A percentile compares a stretch with the other conserved stretches of the same genome.
Evolutionary conservation across 1,140 invertebrate genomes (phyloP).

Genomic region (Scylla paramamosain): DNA sequence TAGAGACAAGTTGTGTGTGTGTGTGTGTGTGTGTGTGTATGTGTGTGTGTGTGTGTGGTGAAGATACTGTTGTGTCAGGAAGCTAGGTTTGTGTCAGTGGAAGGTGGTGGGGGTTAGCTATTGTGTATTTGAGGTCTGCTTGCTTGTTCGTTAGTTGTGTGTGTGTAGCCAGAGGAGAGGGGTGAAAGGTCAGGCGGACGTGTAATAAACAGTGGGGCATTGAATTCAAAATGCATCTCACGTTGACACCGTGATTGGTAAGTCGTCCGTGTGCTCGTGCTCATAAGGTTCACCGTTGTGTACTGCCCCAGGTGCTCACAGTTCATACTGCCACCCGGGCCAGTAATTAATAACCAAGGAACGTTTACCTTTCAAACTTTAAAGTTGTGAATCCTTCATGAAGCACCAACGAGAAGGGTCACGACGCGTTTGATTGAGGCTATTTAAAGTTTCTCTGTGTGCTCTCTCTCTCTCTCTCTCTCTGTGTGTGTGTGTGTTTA

Average conservation of each 20-base stretch:
- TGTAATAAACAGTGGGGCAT: too few species aligned
- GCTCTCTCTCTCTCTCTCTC: constrained; percentile 14
- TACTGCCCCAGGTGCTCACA: too few species aligned
- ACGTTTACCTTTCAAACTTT: too few species aligned
- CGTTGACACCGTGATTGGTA: too few species aligned
- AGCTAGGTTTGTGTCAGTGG: neutral
- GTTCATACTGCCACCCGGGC: too few species aligned
- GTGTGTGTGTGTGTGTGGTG: neutral
- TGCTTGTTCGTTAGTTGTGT: neutral
- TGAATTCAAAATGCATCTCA: too few species aligned
- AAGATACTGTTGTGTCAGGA: neutral
- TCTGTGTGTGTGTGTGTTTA: neutral
- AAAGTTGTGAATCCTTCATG: too few species aligned
- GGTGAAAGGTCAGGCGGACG: too few species aligned
- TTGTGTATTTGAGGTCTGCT: neutral
- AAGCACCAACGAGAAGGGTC: neutral
- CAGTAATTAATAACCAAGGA: too few species aligned
- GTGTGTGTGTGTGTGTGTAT: neutral
- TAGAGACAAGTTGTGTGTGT: neutral
- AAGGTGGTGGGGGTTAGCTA: neutral
- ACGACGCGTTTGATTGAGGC: neutral
- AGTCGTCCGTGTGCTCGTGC: too few species aligned
- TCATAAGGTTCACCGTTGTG: too few species aligned
- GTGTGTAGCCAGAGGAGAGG: neutral
- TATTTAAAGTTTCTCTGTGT: neutral